These are phyloP conservation scores for Aeoliscus strigatus DNA, from an alignment of 2,797 vertebrate genomes.

Conservation along the genomic window DNA sequence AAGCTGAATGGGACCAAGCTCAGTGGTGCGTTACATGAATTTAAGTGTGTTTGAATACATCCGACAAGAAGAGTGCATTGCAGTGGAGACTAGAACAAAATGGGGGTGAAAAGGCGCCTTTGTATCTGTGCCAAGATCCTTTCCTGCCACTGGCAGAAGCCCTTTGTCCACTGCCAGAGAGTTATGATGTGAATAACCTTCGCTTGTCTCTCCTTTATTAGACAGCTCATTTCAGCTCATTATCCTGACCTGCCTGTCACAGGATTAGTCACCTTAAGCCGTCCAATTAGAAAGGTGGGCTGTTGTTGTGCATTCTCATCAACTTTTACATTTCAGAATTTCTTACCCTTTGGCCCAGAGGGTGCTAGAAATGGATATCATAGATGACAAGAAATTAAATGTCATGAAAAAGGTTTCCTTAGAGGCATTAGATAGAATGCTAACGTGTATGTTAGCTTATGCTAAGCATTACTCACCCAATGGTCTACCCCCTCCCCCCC, in stretches of 20 bases:
- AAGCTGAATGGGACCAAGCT: slow-evolving; percentile 9
- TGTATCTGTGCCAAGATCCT: slow-evolving; percentile 23
- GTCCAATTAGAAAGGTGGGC: slow-evolving; percentile 32
- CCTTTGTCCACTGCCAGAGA: slow-evolving; percentile 46
- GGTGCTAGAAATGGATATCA: slow-evolving; percentile 4
- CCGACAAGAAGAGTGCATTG: slow-evolving; percentile 4
- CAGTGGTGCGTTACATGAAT: slow-evolving; percentile 7
- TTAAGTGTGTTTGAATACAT: slow-evolving; percentile 11
- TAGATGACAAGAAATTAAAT: slow-evolving; percentile 8
- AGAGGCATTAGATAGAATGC: slow-evolving; percentile 10
- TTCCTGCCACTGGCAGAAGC: slow-evolving; percentile 9
- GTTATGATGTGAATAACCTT: slow-evolving; percentile 18
- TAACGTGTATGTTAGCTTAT: slow-evolving; percentile 1
- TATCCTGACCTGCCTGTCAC: slow-evolving; percentile 29
- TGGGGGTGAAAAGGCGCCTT: slow-evolving; percentile 20
- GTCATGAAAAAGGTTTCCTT: slow-evolving; percentile 4
- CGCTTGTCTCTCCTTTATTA: slow-evolving; percentile 15
- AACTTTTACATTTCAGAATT: slow-evolving; percentile 8
- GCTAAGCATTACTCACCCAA: neutral
- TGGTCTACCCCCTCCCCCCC: too few species aligned
- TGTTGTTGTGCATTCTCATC: slow-evolving; percentile 14
- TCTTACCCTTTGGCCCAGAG: slow-evolving; percentile 4
- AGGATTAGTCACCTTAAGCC: slow-evolving; percentile 36
- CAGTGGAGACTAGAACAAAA: slow-evolving; percentile 9
- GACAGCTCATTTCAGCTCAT: slow-evolving; percentile 39